Percentiles rank a stretch among this genome's conserved stretches.
phyloP scores from a whole-genome alignment of 2,113 vertebrate genomes.

The Pterocles gutturalis region DNA sequence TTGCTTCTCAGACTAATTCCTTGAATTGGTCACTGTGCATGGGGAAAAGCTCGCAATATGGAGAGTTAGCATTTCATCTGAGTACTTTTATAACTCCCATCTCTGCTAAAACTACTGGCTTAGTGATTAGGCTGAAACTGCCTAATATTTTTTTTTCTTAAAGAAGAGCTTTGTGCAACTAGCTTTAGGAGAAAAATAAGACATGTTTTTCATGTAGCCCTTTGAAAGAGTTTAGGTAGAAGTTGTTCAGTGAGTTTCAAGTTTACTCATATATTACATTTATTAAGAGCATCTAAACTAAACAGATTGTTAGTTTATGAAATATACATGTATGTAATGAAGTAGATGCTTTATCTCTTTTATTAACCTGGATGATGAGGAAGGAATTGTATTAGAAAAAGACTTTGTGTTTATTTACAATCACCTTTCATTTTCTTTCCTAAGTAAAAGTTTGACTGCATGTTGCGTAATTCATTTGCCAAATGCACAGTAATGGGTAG shows the following conservation, averaged over 20 bases:
- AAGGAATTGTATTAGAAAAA: not conserved
- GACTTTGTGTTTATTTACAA: not conserved
- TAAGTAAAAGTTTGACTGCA: not conserved
- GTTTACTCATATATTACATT: not conserved
- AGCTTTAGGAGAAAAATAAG: not conserved
- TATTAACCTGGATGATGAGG: not conserved
- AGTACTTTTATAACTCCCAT: not conserved
- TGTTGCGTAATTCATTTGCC: not conserved
- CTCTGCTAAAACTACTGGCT: not conserved
- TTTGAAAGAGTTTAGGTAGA: not conserved
- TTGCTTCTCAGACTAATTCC: not conserved
- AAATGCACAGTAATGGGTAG: not conserved
- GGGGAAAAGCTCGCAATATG: not conserved
- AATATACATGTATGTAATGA: not conserved
- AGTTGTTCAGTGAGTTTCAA: not conserved
- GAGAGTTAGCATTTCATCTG: not conserved
- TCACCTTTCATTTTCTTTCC: not conserved
- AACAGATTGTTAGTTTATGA: not conserved
- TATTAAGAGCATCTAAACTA: not conserved
- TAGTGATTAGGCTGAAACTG: not conserved
- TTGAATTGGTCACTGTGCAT: accelerated
- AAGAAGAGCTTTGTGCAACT: not conserved
- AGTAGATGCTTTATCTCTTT: not conserved
- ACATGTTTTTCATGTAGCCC: not conserved
- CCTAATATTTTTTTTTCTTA: not conserved